Evolutionary conservation across 2,888 invertebrate species (phyloP).

Genomic region (Unio pictorum): DNA sequence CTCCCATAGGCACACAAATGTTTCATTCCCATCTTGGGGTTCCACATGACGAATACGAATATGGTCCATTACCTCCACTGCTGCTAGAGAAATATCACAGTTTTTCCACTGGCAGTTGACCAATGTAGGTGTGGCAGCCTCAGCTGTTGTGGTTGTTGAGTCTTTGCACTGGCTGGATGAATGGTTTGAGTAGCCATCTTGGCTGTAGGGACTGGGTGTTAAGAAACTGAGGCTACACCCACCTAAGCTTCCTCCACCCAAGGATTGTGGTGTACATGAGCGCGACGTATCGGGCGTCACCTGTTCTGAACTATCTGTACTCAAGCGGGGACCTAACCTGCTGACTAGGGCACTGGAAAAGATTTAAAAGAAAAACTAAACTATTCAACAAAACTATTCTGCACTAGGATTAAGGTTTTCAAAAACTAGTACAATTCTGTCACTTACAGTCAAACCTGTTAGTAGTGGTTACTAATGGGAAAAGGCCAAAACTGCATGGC

Average conservation of each 20-base stretch:
- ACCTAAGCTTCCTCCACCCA: constrained; percentile 17
- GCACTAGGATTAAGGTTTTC: too few relatives aligned
- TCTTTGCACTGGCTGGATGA: constrained; percentile 38
- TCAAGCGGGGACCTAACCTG: too few relatives aligned
- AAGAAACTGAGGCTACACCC: too few relatives aligned
- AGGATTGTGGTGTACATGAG: constrained; percentile 50
- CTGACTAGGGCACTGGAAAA: too few relatives aligned
- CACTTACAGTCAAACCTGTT: too few relatives aligned
- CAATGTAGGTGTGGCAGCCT: too few relatives aligned
- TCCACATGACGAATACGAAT: constrained; percentile 65
- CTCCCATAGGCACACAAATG: constrained; percentile 92
- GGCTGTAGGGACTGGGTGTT: constrained; percentile 24
- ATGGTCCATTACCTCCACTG: constrained; percentile 60
- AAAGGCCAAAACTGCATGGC: too few relatives aligned
- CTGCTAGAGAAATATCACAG: constrained; percentile 57
- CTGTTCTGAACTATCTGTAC: constrained; percentile 9
- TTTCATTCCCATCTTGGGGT: constrained; percentile 82
- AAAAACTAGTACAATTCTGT: too few relatives aligned
- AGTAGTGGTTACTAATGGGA: too few relatives aligned
- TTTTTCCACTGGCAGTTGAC: constrained; percentile 66
- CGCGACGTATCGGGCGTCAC: constrained; percentile 49
- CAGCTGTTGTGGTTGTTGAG: constrained; percentile 10
- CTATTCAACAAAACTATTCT: too few relatives aligned
- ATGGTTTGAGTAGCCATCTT: constrained; percentile 30
- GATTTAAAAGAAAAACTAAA: too few relatives aligned